These are phyloP conservation scores for Oscheius sp. DNA, from an alignment of 2,888 invertebrate species.

Conservation along the genomic window DNA sequence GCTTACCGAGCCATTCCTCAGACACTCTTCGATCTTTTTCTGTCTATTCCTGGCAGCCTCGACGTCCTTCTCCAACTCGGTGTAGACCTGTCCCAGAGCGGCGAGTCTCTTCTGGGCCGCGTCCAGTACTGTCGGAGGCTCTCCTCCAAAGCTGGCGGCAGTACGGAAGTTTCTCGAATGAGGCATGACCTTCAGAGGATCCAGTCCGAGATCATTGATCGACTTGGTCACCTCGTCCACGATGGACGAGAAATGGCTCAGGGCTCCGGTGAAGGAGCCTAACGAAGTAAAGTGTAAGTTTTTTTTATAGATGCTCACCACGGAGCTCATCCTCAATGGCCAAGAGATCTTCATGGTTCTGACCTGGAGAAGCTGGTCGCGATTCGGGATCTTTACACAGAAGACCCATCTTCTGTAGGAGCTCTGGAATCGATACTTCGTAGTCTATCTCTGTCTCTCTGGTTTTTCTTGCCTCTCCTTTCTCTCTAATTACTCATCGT, in stretches of 20 bases:
- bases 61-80: neutral
- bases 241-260: neutral
- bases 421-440: conserved; percentile 4
- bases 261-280: neutral
- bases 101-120: neutral
- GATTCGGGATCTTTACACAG: neutral
- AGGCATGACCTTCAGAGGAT: neutral
- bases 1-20: neutral
- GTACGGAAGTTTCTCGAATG: neutral
- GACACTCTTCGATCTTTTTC: neutral
- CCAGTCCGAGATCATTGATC: conserved; percentile 6
- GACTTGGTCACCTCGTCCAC: neutral
- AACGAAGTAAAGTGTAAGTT: neutral
- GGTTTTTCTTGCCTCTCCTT: neutral
- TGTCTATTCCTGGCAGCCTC: neutral
- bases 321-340: neutral
- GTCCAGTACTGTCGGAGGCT: neutral
- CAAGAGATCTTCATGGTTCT: neutral
- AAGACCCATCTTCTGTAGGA: conserved; percentile 12
- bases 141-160: too few relatives aligned
- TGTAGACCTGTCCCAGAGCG: neutral
- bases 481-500: neutral
- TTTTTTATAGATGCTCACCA: neutral
- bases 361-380: neutral
- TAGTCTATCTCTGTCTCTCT: neutral